Evolutionary conservation across 2,797 vertebrate genomes (phyloP), one percentile per base, ranked within the genome.

Genomic region (Pangasius djambal): DNA sequence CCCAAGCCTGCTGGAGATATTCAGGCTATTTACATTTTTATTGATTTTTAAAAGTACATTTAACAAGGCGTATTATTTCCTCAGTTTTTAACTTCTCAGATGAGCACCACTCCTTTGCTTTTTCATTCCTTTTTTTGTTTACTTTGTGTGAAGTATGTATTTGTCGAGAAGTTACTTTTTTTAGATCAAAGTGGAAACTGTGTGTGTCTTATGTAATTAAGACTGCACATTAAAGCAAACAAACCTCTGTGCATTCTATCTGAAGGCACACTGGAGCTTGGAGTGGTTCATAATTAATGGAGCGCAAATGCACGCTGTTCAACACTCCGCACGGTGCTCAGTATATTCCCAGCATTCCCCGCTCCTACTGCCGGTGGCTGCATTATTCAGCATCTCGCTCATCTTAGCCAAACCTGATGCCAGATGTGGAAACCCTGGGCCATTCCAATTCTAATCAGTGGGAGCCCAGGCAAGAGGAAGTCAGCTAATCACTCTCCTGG

Each of bases 161-260:
- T 95, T 94, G 95, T 96, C 89, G 93, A 94, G 94, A 93, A 72
- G 94, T 91, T 78, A 5, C 13, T 92, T 88, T 70, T 86, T 86
- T 40, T 94, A 96, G 95, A 96, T 96, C 94, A 96, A 96, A 96
- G 94, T 91, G 84, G 93, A 96, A 95, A 96, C 93, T 95, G 94
- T 94, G 94, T 92, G 95, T 95, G 95, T 96, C 95, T 96, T 96
- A 93, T 93, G 94, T 95, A 96, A 96, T 96, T 96, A 96, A 95
- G 94, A 92, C 93, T 94, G 93, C 90, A 93, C 94, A 95, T 96
- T 96, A 96, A 95, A 95, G 95, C 95, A 94, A 96, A 94, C 94
- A 95, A 96, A 95, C 94, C 94, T 94, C 94, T 95, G 94, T 94
- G 93, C 95, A 95, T 95, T 90, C 75, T 93, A 94, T 94, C 95